Evolutionary conservation across 2,797 vertebrate species (phyloP).

Genomic region (Galaxias olidus): DNA sequence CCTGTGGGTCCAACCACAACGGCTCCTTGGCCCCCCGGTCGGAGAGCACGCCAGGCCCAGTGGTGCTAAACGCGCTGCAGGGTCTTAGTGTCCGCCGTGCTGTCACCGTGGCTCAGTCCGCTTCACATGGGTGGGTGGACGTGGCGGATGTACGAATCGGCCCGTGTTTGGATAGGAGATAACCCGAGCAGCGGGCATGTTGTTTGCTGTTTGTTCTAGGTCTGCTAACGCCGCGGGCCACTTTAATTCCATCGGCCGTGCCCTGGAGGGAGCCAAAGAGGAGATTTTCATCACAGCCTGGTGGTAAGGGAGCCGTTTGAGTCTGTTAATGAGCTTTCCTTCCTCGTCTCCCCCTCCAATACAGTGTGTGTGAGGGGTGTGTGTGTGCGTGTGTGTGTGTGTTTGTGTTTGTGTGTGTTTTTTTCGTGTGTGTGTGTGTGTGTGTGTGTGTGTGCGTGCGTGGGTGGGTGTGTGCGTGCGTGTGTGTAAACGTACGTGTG

Average conservation of each 20-base stretch:
- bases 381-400: not conserved
- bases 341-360: not conserved
- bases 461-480: not conserved
- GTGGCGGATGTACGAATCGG: too few species aligned
- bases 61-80: slow-evolving; percentile 31
- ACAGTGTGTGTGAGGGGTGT: slow-evolving; percentile 1
- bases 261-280: slow-evolving; percentile 53
- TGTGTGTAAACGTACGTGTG: not conserved
- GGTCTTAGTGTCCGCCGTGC: too few species aligned
- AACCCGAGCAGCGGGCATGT: not conserved
- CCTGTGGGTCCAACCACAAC: slow-evolving; percentile 43
- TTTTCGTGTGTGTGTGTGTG: not conserved
- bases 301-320: slow-evolving; percentile 35
- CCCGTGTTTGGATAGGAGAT: too few species aligned
- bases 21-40: slow-evolving; percentile 50
- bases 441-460: not conserved
- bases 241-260: slow-evolving; percentile 52
- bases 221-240: slow-evolving; percentile 53
- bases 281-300: slow-evolving; percentile 59
- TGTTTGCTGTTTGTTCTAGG: slow-evolving; percentile 37
- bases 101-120: too few species aligned
- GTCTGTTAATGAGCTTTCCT: slow-evolving; percentile 3
- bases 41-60: slow-evolving; percentile 44
- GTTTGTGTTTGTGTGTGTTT: not conserved
- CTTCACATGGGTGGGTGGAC: too few species aligned